Conservation (phyloP, 1,140 invertebrate species). For the Heliconius himera region DNA sequence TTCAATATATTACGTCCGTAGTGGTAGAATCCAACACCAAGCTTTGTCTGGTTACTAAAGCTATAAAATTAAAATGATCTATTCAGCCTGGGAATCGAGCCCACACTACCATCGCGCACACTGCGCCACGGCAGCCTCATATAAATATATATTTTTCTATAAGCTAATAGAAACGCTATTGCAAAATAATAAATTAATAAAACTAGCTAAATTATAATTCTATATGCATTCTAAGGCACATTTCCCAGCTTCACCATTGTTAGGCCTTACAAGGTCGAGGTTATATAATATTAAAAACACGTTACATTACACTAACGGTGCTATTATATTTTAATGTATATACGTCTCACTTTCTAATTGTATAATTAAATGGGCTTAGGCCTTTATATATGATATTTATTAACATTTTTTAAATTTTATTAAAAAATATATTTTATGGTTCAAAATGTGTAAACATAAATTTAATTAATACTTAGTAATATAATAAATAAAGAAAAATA, state of each 20-base stretch:
- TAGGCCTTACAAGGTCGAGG: conserved; percentile 7
- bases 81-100: too few species aligned
- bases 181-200: background rate
- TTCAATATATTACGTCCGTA: too few species aligned
- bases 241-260: background rate
- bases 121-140: background rate
- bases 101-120: too few species aligned
- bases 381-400: too few species aligned
- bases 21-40: too few species aligned
- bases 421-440: too few species aligned
- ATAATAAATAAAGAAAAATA: too few species aligned
- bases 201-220: conserved; percentile 1
- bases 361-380: background rate
- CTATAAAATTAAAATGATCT: too few species aligned
- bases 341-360: conserved; percentile 7
- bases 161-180: background rate
- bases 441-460: too few species aligned
- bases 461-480: too few species aligned
- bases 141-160: background rate
- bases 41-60: too few species aligned
- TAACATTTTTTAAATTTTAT: too few species aligned
- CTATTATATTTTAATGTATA: background rate
- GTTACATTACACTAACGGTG: conserved; percentile 3
- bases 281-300: conserved; percentile 14
- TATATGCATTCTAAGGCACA: background rate